Percentiles rank a stretch among this genome's conserved stretches.
phyloP scores from a whole-genome alignment of 1,140 invertebrate species.

The Littorina saxatilis region DNA sequence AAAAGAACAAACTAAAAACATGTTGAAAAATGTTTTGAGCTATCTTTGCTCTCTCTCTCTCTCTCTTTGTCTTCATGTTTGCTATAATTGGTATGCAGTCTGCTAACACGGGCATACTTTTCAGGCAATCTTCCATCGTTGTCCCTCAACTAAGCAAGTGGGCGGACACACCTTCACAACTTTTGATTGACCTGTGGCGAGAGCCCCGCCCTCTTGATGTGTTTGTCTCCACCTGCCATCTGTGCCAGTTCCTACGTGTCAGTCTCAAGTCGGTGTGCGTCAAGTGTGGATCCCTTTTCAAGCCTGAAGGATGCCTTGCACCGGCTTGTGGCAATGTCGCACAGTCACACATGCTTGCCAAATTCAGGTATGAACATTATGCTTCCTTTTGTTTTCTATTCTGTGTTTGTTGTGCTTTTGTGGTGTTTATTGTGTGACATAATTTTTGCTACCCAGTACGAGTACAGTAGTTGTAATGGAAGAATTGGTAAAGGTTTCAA shows the following conservation, averaged over 20 bases:
- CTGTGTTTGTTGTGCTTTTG: neutral
- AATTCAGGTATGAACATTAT: neutral
- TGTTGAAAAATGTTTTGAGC: too few relatives aligned
- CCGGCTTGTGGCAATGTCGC: conserved; percentile 1
- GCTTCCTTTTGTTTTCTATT: neutral
- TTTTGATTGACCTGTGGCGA: conserved; percentile 12
- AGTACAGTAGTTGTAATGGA: too few relatives aligned
- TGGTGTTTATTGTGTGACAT: neutral
- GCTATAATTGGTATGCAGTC: too few relatives aligned
- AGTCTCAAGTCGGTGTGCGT: conserved; percentile 33
- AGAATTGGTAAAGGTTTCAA: neutral
- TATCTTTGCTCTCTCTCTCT: too few relatives aligned
- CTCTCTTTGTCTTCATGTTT: too few relatives aligned
- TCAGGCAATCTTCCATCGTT: neutral
- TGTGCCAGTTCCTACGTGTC: conserved; percentile 34
- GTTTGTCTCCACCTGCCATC: conserved; percentile 12
- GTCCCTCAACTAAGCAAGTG: neutral
- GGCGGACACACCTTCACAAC: neutral
- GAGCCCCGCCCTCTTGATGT: neutral
- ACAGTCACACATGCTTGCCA: neutral
- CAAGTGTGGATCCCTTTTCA: neutral
- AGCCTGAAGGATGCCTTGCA: neutral
- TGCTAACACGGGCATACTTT: too few relatives aligned
- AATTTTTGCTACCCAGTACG: too few relatives aligned
- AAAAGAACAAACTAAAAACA: too few relatives aligned